Evolutionary conservation across 2,888 invertebrate species (phyloP), one percentile per base, ranked within the genome.

Genomic region (Acleris cristana): DNA sequence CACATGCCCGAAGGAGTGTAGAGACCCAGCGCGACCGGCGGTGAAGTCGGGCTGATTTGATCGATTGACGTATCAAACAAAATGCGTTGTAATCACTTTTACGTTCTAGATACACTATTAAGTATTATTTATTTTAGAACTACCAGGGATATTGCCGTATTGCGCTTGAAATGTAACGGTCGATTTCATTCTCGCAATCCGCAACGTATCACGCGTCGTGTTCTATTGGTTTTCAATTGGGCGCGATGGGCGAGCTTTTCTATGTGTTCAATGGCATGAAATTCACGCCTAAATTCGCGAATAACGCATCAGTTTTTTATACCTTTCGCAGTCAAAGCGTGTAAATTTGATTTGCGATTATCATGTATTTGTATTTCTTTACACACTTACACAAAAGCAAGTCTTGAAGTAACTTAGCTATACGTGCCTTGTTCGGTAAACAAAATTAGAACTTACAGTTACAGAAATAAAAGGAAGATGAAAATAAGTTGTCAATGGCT

Each of bases 141-240:
- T 34, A 53, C 16, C 59, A 48, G 18, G 16, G 19, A 48, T 30
- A 57, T 52, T 40, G 51, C 49, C 23, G 2, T 48, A 59, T 53
- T 53, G 23, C n/a, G 16, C 49, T 40, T 49, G 23, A 49, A 49
- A 60, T 60, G 19, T 49, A 49, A 65, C 44, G 34, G 53, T 18
- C 18, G 59, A 51, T 60, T 26, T 54, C 59, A 54, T 54, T 40
- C 54, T 55, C 54, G 44, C 51, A 44, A 44, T 65, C 23, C 60
- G 44, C 34, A 54, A 55, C 54, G 59, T 59, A 60, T 65, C 54
- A 60, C 49, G 26, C 60, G 40, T 40, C 55, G 60, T 45, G 51
- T 65, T 60, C 55, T 60, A 65, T 65, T 65, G 65, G 40, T 60
- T 65, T 65, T 60, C 55, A 60, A 60, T 60, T 49, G 19, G 60